Evolutionary conservation across 35 echinoderm and acorn worm genomes (phyloP), one percentile per base, ranked within the genome.

Genomic region (Hemicentrotus pulcherrimus): DNA sequence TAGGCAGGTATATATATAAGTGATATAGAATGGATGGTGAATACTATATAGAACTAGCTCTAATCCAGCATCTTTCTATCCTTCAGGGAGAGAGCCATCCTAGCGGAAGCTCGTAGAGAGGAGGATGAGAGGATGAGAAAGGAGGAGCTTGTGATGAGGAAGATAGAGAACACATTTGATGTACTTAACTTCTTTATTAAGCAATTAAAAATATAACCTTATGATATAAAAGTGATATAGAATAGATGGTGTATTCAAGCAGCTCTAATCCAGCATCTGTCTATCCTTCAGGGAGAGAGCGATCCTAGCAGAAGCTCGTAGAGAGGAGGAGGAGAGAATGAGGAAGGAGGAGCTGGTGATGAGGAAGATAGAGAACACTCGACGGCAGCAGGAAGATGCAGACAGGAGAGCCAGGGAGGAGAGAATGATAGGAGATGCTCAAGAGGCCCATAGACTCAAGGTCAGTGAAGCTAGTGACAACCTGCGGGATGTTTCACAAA

Each of bases 371-470:
- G 95, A 96, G 88, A 50, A 86, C 92, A 24, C 88, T 97, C 32
- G 92, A 95, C 10, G 48, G 16, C 45, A 31, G 3, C 91, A 93
- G 46, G 48, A 55, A 93, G 94, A 90, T 94, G 35, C 31, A 97
- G 55, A 97, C 60, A 46, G 32, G 91, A 78, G 95, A 95, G 86
- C 86, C 95, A 78, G 28, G 85, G 85, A 50, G 50, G 92, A 65
- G 46, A 94, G 50, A 91, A 24, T 32, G 11, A 6, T 94, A 46
- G 93, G 92, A 58, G 95, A 94, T 48, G 86, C 47, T 14, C 88
- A 99, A 59, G 94, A 70, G 46, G 96, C 95, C 86, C 92, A 96
- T 59, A 91, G 96, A 45, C 86, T 99, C 15, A 97, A 96, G 95
- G 16, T 16, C 87, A 88, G 19, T 16, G 0, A 1, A 88, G 6